Evolutionary conservation across 2,113 vertebrate genomes (phyloP), one percentile per base, ranked within the genome.

Genomic region (Xenus cinereus): DNA sequence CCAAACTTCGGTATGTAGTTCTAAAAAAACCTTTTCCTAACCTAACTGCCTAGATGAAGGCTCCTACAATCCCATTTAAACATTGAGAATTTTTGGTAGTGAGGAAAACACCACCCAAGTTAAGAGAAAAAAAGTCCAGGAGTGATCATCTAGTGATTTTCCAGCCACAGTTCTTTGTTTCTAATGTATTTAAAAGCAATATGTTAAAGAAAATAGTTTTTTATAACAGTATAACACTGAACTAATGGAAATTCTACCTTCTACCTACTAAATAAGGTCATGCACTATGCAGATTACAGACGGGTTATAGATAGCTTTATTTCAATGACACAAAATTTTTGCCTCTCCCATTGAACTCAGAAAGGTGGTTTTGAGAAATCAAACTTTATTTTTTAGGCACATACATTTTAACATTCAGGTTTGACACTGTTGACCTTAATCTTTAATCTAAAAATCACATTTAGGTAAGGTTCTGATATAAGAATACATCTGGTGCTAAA

Each of bases 1-100:
- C 82, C 3, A 78, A 91, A 82, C 17, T 4, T 4, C 8, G 5
- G 8, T 32, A 13, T 4, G 0, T 0, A 43, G 20, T 57, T 85
- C 50, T 75, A 62, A 48, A 74, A 84, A 35, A 1, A 4, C 10
- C 16, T 20, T 51, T 13, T 71, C 24, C 50, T 77, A 69, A 53
- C 15, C 20, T 48, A 27, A 28, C 33, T 69, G 14, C 11, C 20
- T 84, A 14, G 41, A 7, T 41, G 35, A 87, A 92, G 20, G 28
- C 2, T 59, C 37, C 17, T 26, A 43, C 15, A 84, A 39, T 35
- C 8, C 6, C 28, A 14, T 68, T 76, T 80, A 68, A 81, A 13
- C 3, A 51, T 24, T 78, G 66, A 28, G 23, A 92, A 74, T 24
- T 69, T 69, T 51, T 66, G 20, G 2, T 64, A 77, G 8, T 46